Evolutionary conservation across 1,140 invertebrate genomes (phyloP).

Genomic region (Nautilus pompilius): DNA sequence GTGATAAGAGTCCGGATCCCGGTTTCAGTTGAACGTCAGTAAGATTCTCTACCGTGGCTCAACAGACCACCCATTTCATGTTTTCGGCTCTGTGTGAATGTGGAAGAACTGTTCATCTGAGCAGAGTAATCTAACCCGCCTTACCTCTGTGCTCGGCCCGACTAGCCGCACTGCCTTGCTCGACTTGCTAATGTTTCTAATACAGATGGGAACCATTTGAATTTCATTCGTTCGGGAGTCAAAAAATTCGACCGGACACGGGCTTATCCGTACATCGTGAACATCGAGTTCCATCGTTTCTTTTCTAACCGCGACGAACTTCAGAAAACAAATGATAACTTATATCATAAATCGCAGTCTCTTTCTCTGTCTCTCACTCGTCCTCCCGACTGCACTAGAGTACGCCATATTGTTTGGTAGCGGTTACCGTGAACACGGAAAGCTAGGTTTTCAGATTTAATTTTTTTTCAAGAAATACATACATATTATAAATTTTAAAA

Average conservation of each 20-base stretch:
- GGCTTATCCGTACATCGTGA: conserved; percentile 46
- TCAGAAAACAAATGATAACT: not conserved
- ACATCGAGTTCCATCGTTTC: conserved; percentile 46
- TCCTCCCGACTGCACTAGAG: conserved; percentile 6
- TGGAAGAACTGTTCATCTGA: no score
- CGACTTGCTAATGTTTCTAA: conserved; percentile 48
- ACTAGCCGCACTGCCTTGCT: conserved; percentile 49
- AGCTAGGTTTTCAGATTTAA: no score
- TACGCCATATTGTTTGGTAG: conserved; percentile 41
- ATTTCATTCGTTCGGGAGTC: conserved; percentile 38
- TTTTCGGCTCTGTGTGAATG: no score
- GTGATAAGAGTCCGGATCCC: no score
- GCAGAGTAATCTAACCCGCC: no score
- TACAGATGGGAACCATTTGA: conserved; percentile 39
- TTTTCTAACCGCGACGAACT: no score
- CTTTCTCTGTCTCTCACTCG: conserved; percentile 1
- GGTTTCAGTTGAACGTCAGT: no score
- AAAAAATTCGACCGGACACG: conserved; percentile 41
- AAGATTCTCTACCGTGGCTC: no score
- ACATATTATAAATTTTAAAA: conserved; percentile 5
- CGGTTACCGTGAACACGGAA: conserved; percentile 20
- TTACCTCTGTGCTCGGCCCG: conserved; percentile 48
- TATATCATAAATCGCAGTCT: conserved; percentile 1
- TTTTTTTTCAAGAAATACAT: not conserved
- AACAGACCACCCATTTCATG: no score